Conservation (phyloP, 2,888 invertebrate genomes). For the Pyrrhosoma nymphula region DNA sequence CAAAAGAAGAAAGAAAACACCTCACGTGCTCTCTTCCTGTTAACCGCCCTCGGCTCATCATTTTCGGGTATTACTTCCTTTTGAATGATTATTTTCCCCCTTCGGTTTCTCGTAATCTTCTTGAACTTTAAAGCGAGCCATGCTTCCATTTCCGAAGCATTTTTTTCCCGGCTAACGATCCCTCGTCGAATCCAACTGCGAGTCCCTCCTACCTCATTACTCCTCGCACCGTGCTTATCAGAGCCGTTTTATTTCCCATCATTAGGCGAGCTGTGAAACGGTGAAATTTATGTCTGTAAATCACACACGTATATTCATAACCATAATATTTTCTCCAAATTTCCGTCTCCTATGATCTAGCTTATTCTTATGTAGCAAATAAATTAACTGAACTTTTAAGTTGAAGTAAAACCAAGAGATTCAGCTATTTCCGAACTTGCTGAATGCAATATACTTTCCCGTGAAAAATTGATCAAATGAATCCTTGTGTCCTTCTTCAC, state of each 20-base stretch:
- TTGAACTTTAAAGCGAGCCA: neutral
- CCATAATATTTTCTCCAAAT: neutral
- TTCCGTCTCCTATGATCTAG: no score
- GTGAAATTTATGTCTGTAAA: neutral
- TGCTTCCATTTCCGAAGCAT: neutral
- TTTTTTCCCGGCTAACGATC: neutral
- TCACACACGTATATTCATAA: neutral
- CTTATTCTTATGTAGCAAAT: no score
- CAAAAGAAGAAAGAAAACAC: neutral
- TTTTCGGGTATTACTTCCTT: slow-evolving; percentile 1
- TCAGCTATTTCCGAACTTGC: no score
- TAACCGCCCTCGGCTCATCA: neutral
- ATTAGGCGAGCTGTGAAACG: neutral
- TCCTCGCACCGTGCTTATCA: neutral
- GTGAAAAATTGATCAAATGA: no score
- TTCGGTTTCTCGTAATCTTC: neutral
- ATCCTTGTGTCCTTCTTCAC: no score
- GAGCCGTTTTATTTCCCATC: neutral
- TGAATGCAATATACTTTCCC: no score
- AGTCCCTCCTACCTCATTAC: neutral
- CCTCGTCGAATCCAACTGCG: neutral
- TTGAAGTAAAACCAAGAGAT: no score
- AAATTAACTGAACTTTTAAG: no score
- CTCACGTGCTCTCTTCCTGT: neutral
- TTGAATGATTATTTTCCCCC: neutral